Conservation (phyloP, 2,797 vertebrate species). For the Toxotes lorentzi region DNA sequence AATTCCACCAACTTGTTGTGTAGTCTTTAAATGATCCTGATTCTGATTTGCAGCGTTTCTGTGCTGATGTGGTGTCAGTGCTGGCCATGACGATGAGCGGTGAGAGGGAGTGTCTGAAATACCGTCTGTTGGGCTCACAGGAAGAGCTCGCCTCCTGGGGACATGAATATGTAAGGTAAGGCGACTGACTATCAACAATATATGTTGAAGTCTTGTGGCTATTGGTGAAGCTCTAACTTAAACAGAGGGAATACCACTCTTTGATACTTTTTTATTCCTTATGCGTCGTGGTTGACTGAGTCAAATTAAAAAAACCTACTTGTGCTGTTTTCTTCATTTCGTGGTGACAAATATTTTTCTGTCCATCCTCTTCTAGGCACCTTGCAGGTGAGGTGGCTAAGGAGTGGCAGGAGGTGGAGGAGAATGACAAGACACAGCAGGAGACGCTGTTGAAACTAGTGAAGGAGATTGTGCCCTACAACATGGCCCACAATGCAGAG, state of each 20-base stretch:
- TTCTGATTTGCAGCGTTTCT: conserved; percentile 88
- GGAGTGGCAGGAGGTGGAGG: conserved; percentile 98
- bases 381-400: conserved; percentile 97
- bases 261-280: not conserved
- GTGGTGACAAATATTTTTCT: not conserved
- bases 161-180: conserved; percentile 97
- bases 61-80: conserved; percentile 97
- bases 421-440: conserved; percentile 94
- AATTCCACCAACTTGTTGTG: too few species aligned
- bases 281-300: not conserved
- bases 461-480: conserved; percentile 97
- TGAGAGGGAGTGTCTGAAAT: conserved; percentile 97
- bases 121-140: conserved; percentile 95
- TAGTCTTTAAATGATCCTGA: too few species aligned
- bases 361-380: conserved; percentile 83
- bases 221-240: not conserved
- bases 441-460: conserved; percentile 94
- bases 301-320: not conserved
- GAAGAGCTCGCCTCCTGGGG: conserved; percentile 98
- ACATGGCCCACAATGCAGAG: conserved; percentile 99
- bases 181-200: not conserved
- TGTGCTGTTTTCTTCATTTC: not conserved
- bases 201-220: not conserved
- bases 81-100: conserved; percentile 99
- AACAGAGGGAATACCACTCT: not conserved